Evolutionary conservation across 2,113 vertebrate species (phyloP).

Genomic region (Clupea harengus): DNA sequence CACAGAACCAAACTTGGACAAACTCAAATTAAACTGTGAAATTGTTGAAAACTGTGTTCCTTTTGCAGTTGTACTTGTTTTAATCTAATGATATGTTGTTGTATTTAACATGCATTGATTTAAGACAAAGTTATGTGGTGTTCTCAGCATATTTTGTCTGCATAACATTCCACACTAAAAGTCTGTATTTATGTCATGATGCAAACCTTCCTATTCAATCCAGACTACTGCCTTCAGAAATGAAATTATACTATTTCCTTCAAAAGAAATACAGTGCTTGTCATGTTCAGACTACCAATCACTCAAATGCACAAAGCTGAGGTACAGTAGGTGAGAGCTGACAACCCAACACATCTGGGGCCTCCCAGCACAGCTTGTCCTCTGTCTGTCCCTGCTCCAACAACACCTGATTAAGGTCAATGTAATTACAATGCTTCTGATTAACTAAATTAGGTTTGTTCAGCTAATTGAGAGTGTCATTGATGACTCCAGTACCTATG

Average conservation of each 20-base stretch:
- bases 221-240: neutral
- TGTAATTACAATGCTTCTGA: constrained; percentile 10
- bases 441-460: neutral
- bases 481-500: neutral
- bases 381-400: neutral
- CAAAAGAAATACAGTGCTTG: neutral
- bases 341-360: neutral
- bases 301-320: neutral
- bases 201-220: neutral
- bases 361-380: neutral
- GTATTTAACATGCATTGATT: too few species aligned
- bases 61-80: too few species aligned
- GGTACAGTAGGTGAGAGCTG: neutral
- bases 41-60: too few species aligned
- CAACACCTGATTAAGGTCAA: constrained; percentile 13
- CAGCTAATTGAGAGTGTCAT: neutral
- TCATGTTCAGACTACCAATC: neutral
- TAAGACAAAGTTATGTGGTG: too few species aligned
- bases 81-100: too few species aligned
- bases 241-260: neutral
- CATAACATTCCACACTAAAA: too few species aligned
- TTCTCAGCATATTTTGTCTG: too few species aligned
- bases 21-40: too few species aligned
- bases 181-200: too few species aligned
- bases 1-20: too few species aligned